Base-by-base conservation (phyloP, 2,888 invertebrate genomes). In the Morinoia aosen region DNA sequence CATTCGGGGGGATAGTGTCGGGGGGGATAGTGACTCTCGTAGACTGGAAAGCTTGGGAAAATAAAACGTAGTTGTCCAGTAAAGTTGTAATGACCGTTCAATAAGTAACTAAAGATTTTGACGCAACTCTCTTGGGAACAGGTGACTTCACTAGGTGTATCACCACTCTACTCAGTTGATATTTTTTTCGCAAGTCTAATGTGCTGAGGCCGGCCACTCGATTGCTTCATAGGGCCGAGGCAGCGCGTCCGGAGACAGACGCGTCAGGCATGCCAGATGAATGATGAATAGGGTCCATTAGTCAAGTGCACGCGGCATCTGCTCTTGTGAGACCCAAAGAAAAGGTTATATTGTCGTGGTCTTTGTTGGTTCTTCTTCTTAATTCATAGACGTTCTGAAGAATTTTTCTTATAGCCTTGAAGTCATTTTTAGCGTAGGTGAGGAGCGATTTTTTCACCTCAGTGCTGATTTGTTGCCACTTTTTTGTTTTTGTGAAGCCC, bases 261-360 rank as follows among this genome's bases (percentile, higher is more conserved):
- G 5, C 48, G 90, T 40, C 90, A 48, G 90, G 90, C 39, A 90
- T 90, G 39, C 40, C 48, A 48, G 90, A 90, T 48, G 90, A 90
- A 48, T 90, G 90, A 90, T 90, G 90, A 90, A 90, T 90, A 90
- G 90, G 88, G 14, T 90, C 90, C 90, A 90, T 90, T 90, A 90
- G 90, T 90, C 90, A 90, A 90, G 90, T 90, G 90, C 39, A 90
- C 90, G 90, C 90, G 14, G 90, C 90, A 90, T 48, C 48, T 40
- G 90, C 90, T 39, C 90, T 40, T 40, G 90, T 90, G 90, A 90
- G 90, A 90, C 39, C 90, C 19, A 76, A 40, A 90, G 90, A 90
- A 90, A 90, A 90, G 90, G 48, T 90, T 90, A 90, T 90, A 40
- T 90, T 90, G 90, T 90, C 90, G 48, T 90, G 90, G 40, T 19